Evolutionary conservation across 2,113 vertebrate genomes (phyloP), one percentile per base, ranked within the genome.

Genomic region (Colossoma macropomum): DNA sequence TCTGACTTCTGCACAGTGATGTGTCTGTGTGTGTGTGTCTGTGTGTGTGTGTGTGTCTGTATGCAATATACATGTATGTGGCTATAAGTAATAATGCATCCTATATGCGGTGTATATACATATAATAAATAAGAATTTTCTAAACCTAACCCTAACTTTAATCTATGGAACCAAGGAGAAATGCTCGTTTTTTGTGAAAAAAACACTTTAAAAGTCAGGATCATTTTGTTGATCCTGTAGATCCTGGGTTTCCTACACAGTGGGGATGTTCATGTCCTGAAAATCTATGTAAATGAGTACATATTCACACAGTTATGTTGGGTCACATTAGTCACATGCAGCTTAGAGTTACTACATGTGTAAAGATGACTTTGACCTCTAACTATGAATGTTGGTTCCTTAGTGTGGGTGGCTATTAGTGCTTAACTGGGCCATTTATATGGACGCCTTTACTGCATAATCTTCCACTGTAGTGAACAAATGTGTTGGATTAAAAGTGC

Each of bases 341-440:
- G 5, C 4, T 56, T 16, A 16, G 16, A 23, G 56, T 50, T 79
- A 84, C 81, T 70, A 62, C 75, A 74, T 13, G 30, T 62, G 30
- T 59, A 21, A 23, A 62, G n/a, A 62, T 23, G 59, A 62, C n/a
- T 25, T n/a, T 62, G n/a, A 60, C 56, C 56, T 60, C 56, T n/a
- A 60, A 60, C n/a, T 21, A 15, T 10, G 16, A 75, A 70, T 72
- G 34, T 21, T 41, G 32, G 52, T 63, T 80, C 38, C 27, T 34
- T 34, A 63, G 48, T 74, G 80, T 41, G 52, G 73, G 16, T 38
- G 54, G 50, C 27, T n/a, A 41, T 82, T 82, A 68, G 76, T 56
- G 72, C 19, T 38, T 50, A 41, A 73, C 34, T 54, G 62, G 6
- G 71, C 27, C 48, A 4, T 50, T 27, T 0, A 50, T 48, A n/a